Percentiles rank a stretch among this genome's conserved stretches.
Conservation (phyloP, 2,113 vertebrate species). For the Petrocephalus microphthalmus region DNA sequence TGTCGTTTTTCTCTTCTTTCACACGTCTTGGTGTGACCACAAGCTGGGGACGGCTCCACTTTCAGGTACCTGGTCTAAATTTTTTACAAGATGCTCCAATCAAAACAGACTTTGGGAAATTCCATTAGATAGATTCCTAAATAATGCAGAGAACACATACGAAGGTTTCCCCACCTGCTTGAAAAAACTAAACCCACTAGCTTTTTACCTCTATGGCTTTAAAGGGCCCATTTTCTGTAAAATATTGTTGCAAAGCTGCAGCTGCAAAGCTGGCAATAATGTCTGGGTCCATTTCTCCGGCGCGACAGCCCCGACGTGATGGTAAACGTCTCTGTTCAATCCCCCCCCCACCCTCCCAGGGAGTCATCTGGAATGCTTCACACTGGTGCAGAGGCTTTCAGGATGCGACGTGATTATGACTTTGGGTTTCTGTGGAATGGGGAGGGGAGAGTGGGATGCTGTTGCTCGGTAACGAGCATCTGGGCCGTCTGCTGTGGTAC, state of each 20-base stretch:
- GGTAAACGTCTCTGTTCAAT: too few relatives aligned
- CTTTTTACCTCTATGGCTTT: background rate
- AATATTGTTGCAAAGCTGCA: background rate
- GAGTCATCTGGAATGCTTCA: background rate
- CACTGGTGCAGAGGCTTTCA: background rate
- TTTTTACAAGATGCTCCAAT: background rate
- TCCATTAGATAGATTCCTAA: background rate
- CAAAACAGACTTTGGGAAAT: background rate
- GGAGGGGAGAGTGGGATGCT: background rate
- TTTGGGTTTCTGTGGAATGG: background rate
- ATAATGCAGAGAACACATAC: background rate
- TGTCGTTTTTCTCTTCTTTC: background rate
- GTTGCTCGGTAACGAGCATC: background rate
- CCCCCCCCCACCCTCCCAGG: background rate
- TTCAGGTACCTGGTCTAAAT: background rate
- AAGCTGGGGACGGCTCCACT: background rate
- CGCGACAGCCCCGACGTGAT: background rate
- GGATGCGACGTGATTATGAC: background rate
- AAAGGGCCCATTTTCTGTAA: background rate
- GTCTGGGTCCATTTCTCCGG: background rate
- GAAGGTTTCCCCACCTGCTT: background rate
- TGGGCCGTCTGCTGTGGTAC: background rate
- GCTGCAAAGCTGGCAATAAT: background rate
- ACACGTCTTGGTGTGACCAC: background rate
- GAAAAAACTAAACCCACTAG: background rate